phyloP scores from a whole-genome alignment of 2,888 invertebrate species.

The Caradrina clavipalpis region DNA sequence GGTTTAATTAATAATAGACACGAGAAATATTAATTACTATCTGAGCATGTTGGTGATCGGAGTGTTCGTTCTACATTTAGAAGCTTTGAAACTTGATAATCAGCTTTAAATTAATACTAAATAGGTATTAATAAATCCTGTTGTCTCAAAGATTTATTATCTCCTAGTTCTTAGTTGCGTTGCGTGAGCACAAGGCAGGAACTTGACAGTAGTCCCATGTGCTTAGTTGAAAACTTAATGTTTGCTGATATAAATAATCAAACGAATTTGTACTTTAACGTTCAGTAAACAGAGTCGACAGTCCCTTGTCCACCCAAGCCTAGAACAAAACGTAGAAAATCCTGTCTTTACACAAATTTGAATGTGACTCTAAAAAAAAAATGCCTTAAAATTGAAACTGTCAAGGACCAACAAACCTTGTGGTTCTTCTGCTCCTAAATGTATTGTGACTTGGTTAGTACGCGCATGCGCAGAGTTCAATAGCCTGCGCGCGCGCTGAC shows the following conservation, averaged over 20 bases:
- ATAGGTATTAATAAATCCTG: slow-evolving; percentile 16
- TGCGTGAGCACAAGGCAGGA: background rate
- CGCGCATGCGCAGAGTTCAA: slow-evolving; percentile 65
- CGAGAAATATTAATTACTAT: background rate
- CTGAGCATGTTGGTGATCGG: background rate
- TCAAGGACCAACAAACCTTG: background rate
- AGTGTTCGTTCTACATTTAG: slow-evolving; percentile 3
- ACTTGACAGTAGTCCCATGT: background rate
- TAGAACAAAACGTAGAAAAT: background rate
- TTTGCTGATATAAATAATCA: background rate
- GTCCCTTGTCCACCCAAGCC: background rate
- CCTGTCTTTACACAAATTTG: background rate
- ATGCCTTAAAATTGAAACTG: background rate
- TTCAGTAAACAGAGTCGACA: background rate
- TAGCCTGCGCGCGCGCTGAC: slow-evolving; percentile 71
- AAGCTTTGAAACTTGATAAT: slow-evolving; percentile 2
- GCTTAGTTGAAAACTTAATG: background rate
- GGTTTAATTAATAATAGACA: slow-evolving; percentile 44
- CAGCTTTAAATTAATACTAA: slow-evolving; percentile 34
- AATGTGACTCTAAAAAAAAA: no score
- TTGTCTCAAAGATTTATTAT: slow-evolving; percentile 15
- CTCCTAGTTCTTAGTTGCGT: slow-evolving; percentile 8
- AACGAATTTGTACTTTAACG: background rate
- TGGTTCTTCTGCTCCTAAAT: slow-evolving; percentile 23
- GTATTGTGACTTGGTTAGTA: slow-evolving; percentile 9